Percentiles rank a stretch among this genome's conserved stretches.
phyloP scores from a whole-genome alignment of 2,888 invertebrate genomes.

The Nomada ferruginata region DNA sequence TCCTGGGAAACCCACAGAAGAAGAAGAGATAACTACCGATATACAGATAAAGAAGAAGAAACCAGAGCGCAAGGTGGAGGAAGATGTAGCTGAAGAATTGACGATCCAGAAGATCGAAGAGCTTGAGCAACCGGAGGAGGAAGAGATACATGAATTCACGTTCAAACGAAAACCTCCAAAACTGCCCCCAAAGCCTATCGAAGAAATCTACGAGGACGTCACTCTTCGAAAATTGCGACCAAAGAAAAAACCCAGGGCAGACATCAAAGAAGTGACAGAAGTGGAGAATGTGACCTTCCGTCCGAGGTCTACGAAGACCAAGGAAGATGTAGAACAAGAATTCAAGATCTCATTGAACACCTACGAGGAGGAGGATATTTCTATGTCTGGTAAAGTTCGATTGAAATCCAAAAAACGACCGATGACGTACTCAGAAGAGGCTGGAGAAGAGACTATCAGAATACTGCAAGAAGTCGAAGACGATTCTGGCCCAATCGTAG shows the following conservation, averaged over 20 bases:
- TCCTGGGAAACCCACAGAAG: conserved; percentile 71
- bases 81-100: conserved; percentile 75
- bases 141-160: conserved; percentile 85
- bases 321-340: conserved; percentile 95
- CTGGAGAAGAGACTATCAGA: conserved; percentile 90
- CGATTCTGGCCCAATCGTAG: conserved; percentile 86
- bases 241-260: conserved; percentile 87
- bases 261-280: conserved; percentile 90
- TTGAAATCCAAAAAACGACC: conserved; percentile 89
- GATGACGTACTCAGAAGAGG: conserved; percentile 91
- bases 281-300: conserved; percentile 92
- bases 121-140: conserved; percentile 71
- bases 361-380: conserved; percentile 94
- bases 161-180: conserved; percentile 85
- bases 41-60: conserved; percentile 72
- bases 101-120: conserved; percentile 74
- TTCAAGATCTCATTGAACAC: conserved; percentile 94
- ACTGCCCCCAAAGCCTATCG: conserved; percentile 84
- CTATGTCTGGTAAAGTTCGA: conserved; percentile 93
- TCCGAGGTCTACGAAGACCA: conserved; percentile 90
- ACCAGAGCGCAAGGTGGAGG: conserved; percentile 82
- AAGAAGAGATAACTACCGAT: conserved; percentile 75
- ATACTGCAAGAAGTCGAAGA: conserved; percentile 88
- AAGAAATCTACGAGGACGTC: conserved; percentile 88
- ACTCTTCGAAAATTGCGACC: conserved; percentile 91